phyloP scores from a whole-genome alignment of 1,140 invertebrate species.

The Radopholus similis region DNA sequence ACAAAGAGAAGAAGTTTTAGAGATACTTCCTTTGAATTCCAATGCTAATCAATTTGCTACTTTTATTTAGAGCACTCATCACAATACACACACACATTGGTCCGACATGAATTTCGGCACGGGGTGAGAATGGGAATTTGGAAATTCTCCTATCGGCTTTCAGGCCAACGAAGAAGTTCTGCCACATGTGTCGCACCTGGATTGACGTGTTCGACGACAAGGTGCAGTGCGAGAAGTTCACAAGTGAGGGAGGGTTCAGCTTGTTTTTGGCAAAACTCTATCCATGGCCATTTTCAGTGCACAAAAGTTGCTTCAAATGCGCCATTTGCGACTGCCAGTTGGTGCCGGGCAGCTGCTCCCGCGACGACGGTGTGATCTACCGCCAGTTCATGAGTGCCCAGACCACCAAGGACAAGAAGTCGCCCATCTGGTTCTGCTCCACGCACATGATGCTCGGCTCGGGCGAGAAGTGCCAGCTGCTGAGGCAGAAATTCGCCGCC shows the following conservation, averaged over 20 bases:
- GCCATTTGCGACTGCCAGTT: conserved; percentile 18
- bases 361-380: conserved; percentile 16
- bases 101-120: too few relatives aligned
- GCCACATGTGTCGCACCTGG: conserved; percentile 12
- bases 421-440: conserved; percentile 17
- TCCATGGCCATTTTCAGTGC: neutral
- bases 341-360: conserved; percentile 14
- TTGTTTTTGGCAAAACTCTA: neutral
- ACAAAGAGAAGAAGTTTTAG: too few relatives aligned
- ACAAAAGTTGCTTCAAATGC: conserved; percentile 20
- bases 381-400: conserved; percentile 9
- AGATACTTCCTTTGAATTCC: too few relatives aligned
- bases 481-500: conserved; percentile 17
- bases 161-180: conserved; percentile 13
- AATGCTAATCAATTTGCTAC: too few relatives aligned
- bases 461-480: conserved; percentile 17
- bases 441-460: conserved; percentile 18
- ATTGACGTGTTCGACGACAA: conserved; percentile 13
- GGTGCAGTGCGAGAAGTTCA: conserved; percentile 13
- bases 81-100: too few relatives aligned
- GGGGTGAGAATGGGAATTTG: too few relatives aligned
- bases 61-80: too few relatives aligned
- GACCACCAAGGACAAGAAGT: too few relatives aligned
- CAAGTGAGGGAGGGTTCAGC: neutral
- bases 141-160: too few relatives aligned